phyloP scores from a whole-genome alignment of 2,888 invertebrate genomes.

The Eretmocerus hayati region DNA sequence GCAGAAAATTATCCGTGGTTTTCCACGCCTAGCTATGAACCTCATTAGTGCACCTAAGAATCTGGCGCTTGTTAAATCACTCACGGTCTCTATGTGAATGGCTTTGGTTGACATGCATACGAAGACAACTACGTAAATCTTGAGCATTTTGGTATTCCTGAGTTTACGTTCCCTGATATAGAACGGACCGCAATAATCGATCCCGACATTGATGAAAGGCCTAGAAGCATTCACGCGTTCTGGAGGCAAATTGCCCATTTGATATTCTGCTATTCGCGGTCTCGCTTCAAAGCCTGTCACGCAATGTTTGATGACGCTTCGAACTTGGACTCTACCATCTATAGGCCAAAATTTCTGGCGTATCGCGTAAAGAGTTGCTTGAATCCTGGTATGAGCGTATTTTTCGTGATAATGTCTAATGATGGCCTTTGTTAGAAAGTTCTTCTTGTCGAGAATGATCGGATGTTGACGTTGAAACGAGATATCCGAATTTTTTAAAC shows the following conservation, averaged over 20 bases:
- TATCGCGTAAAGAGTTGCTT: constrained; percentile 20
- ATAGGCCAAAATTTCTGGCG: constrained; percentile 32
- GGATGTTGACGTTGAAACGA: constrained; percentile 5
- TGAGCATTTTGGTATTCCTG: no score
- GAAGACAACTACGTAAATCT: no score
- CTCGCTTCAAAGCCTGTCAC: constrained; percentile 28
- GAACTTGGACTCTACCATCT: constrained; percentile 25
- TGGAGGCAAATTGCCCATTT: constrained; percentile 36
- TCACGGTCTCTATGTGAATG: no score
- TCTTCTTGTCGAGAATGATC: no score
- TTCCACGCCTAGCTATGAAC: no score
- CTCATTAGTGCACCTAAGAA: no score
- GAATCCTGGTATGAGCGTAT: constrained; percentile 26
- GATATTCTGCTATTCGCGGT: constrained; percentile 11
- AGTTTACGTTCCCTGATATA: no score
- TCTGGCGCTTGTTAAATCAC: no score
- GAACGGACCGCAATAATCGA: no score
- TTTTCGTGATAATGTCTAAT: constrained; percentile 21
- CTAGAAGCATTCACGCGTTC: constrained; percentile 26
- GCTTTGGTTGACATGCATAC: no score
- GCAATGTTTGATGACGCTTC: constrained; percentile 28
- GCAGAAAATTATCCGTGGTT: no score
- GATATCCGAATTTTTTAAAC: neutral
- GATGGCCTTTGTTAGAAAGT: constrained; percentile 11
- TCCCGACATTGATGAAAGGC: constrained; percentile 3